Base-by-base conservation (phyloP, 2,113 vertebrate species). In the Lasiurus cinereus region DNA sequence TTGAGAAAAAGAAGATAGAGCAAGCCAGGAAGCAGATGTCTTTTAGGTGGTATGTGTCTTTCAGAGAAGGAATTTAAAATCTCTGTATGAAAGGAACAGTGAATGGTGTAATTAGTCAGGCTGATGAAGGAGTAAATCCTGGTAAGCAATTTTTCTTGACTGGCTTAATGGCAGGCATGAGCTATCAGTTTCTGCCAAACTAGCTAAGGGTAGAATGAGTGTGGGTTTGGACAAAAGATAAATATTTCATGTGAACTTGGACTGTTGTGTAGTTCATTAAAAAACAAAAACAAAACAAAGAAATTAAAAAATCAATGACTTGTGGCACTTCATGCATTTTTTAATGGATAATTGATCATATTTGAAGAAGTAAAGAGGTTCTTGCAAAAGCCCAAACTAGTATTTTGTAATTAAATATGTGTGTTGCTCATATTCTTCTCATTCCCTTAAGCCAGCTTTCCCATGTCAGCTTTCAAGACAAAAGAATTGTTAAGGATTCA, bases 21-120 rank as follows among this genome's bases (percentile, higher is more conserved):
- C 16, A 73, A 94, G 31, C 31, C 86, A 95, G 95, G 91, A 95
- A 94, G 89, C 96, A 97, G 97, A 97, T 97, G 94, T 91, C 66
- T 95, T 67, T 93, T 46, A 94, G 94, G 79, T 96, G 80, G 97
- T 89, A 31, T 96, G 74, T 56, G 33, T 94, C 78, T 97, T 88
- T 74, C 64, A 94, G 94, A 93, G 67, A 4, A 74, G 36, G 88
- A 94, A 94, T 96, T 89, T 80, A 83, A 96, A 93, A 95, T 93
- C 39, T 93, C 82, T 88, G 39, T 80, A 79, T 95, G 96, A 97
- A 95, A 96, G 79, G 89, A 93, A 62, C 52, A 73, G 92, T 97
- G 96, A 97, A 97, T 97, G 96, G 76, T 96, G 14, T 96, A 93
- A 97, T 97, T 97, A 97, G 93, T 92, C 73, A 95, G 88, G 79